Base-by-base conservation (phyloP, 1,140 invertebrate species). In the Drosophila obscura region DNA sequence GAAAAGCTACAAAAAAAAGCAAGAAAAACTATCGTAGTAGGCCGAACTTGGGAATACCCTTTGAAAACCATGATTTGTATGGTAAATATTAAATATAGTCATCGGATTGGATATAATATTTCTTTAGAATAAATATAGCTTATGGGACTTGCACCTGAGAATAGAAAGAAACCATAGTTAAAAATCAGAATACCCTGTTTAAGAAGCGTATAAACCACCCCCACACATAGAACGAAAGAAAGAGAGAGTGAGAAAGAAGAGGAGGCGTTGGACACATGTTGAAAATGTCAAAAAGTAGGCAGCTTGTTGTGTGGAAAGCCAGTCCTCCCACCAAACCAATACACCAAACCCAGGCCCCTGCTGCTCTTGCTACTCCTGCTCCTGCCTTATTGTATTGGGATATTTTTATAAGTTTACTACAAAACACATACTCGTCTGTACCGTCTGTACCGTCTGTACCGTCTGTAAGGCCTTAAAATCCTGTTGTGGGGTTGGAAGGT, bases 201-300 rank as follows among this genome's bases (percentile, higher is more conserved):
- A 35, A 11, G 31, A 11, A 35, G 31, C 9, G 31, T 11, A 35
- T 35, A 4, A 24, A 35, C 43, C 51, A 24, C 48, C 19, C 2
- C 59, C 56, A 51, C 56, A 64, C 51, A 55, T 59, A 57, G 35
- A 52, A 26, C 35, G 45, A 61, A 52, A 52, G 15, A 39, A 7
- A 28, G 24, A 65, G 15, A 60, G 28, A 8, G 56, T 44, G 26
- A 52, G 52, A 22, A 26, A 26, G 39, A 31, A 35, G 16, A 41
- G 35, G 63, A 76, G 67, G 64, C 81, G 73, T 81, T 64, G 81
- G 82, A 85, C 82, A 85, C 82, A 82, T 87, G 82, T 87, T 87
- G 79, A 87, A 87, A 87, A 88, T 88, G 82, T 87, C 82, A 87
- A 87, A 87, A 87, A 87, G 83, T 87, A 88, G 82, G 82, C 83